Percentiles rank a stretch among this genome's conserved stretches.
phyloP scores from a whole-genome alignment of 2,797 vertebrate genomes.

The Lemur catta region DNA sequence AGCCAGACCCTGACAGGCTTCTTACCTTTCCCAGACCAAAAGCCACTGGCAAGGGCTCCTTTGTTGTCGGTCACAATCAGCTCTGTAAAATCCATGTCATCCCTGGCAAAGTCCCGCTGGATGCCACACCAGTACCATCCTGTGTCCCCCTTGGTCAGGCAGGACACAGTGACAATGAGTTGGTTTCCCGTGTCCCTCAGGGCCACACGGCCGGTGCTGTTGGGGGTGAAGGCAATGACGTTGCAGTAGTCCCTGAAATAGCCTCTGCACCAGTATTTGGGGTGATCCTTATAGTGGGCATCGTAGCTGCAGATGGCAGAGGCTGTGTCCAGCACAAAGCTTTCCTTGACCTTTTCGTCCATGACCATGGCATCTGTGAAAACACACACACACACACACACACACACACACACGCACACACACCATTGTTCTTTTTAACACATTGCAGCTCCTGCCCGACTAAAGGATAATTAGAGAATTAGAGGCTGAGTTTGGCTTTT shows the following conservation, averaged over 20 bases:
- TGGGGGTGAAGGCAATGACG: slow-evolving; percentile 17
- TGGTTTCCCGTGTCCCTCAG: slow-evolving; percentile 58
- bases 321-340: slow-evolving; percentile 27
- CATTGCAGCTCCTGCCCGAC: not conserved
- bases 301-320: slow-evolving; percentile 49
- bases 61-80: slow-evolving; percentile 34
- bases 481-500: not conserved
- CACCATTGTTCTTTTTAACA: not conserved
- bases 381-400: not conserved
- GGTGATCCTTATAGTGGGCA: slow-evolving; percentile 44
- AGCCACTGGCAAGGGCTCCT: not conserved
- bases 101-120: slow-evolving; percentile 53
- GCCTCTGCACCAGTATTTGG: slow-evolving; percentile 67
- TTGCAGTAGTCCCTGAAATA: slow-evolving; percentile 55
- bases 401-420: no score
- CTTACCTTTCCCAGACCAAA: slow-evolving; percentile 32
- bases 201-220: not conserved
- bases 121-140: slow-evolving; percentile 72
- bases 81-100: slow-evolving; percentile 66
- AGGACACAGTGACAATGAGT: slow-evolving; percentile 59
- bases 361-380: slow-evolving; percentile 66
- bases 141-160: slow-evolving; percentile 57
- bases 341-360: slow-evolving; percentile 62
- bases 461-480: not conserved
- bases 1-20: not conserved